Conservation (phyloP, 2,797 vertebrate species). For the Malacoraja senta region DNA sequence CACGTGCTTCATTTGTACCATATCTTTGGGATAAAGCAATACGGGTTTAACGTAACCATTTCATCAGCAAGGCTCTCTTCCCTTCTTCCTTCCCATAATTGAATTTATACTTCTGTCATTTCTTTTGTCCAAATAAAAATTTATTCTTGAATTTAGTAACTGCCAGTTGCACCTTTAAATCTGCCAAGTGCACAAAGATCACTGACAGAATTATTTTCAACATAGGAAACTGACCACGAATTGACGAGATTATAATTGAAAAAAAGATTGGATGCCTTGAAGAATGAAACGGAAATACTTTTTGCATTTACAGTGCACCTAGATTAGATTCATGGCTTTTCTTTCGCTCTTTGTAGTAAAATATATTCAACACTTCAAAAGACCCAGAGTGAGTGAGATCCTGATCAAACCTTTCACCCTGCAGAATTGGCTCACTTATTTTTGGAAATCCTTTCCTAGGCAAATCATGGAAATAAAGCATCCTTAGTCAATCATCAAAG, state of each 20-base stretch:
- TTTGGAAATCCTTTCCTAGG: not conserved
- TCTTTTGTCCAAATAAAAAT: constrained; percentile 20
- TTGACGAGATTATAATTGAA: constrained; percentile 27
- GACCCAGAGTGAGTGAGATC: not conserved
- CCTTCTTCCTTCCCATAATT: not conserved
- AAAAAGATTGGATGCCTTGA: not conserved
- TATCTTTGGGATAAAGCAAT: not conserved
- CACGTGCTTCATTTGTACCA: not conserved
- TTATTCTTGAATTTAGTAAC: not conserved
- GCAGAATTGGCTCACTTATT: not conserved
- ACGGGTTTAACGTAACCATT: too few species aligned
- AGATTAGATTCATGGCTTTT: constrained; percentile 2
- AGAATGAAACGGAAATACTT: constrained; percentile 22
- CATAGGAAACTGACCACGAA: constrained; percentile 24
- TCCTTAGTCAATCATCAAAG: not conserved
- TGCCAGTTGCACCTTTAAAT: constrained; percentile 5
- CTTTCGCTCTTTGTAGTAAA: constrained; percentile 4
- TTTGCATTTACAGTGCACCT: not conserved
- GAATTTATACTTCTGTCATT: constrained; percentile 16
- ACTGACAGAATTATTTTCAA: constrained; percentile 28
- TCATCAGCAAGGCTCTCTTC: not conserved
- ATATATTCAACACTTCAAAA: constrained; percentile 8
- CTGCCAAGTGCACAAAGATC: constrained; percentile 13
- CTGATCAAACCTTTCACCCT: not conserved
- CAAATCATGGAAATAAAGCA: constrained; percentile 3